Percentiles rank a stretch among this genome's conserved stretches.
Conservation (phyloP, 2,888 invertebrate species). For the Lepidonotus clava region DNA sequence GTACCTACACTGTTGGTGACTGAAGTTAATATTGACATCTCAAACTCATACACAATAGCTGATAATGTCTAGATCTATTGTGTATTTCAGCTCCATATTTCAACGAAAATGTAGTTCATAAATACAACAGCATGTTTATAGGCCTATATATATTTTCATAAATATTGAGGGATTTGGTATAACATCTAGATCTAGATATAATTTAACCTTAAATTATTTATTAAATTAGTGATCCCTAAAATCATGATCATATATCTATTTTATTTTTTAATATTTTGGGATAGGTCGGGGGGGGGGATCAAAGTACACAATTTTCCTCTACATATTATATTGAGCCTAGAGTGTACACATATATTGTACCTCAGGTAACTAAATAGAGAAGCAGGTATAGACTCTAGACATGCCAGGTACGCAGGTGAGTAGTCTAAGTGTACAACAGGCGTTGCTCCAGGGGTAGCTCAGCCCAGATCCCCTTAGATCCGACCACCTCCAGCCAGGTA, state of each 20-base stretch:
- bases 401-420: not conserved
- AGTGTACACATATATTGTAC: not conserved
- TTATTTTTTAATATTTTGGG: not conserved
- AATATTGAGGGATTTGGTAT: too few species aligned
- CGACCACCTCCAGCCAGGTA: conserved; percentile 13
- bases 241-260: not conserved
- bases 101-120: too few species aligned
- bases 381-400: not conserved
- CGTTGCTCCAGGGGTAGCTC: not conserved
- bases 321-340: not conserved
- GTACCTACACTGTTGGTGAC: not conserved
- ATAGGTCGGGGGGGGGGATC: not conserved
- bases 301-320: not conserved
- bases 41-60: not conserved
- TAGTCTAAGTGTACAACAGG: not conserved
- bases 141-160: not conserved
- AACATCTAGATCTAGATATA: not conserved
- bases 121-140: not conserved
- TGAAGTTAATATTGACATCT: not conserved
- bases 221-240: not conserved
- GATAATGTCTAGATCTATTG: not conserved
- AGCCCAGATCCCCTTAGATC: not conserved
- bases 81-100: too few species aligned
- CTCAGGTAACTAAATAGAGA: not conserved
- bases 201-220: not conserved